phyloP scores from a whole-genome alignment of 2,113 vertebrate species.

The Cochlearius cochlearius region DNA sequence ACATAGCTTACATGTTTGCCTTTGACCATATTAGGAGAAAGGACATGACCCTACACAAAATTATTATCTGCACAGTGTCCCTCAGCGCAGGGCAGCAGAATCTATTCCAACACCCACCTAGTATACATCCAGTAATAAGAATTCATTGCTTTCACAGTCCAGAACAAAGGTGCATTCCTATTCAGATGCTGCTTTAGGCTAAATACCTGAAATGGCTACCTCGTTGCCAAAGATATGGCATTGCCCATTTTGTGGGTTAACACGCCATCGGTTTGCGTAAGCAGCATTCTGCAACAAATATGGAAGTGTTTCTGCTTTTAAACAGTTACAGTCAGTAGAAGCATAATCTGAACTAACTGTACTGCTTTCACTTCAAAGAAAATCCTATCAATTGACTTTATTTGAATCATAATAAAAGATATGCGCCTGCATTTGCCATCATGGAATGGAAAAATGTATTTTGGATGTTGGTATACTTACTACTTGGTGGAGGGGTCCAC shows the following conservation, averaged over 20 bases:
- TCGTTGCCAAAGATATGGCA: not conserved
- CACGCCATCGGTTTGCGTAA: rapidly evolving
- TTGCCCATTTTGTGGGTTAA: not conserved
- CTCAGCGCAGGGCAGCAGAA: not conserved
- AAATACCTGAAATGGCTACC: not conserved
- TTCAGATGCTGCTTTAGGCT: not conserved
- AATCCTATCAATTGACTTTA: not conserved
- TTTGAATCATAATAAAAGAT: not conserved
- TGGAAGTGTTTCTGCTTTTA: not conserved
- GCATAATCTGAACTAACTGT: not conserved
- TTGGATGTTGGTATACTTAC: not conserved
- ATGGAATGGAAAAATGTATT: not conserved
- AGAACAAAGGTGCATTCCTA: not conserved
- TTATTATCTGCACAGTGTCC: not conserved
- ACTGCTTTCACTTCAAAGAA: not conserved
- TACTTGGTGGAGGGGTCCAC: not conserved
- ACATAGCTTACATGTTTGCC: not conserved
- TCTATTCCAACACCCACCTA: not conserved
- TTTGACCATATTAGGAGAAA: not conserved
- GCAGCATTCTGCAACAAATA: not conserved
- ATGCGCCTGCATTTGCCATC: not conserved
- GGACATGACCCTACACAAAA: not conserved
- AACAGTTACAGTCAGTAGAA: not conserved
- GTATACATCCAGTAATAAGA: not conserved
- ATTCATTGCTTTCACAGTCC: not conserved